Conservation (phyloP, 2,113 vertebrate species). For the Cyphomyrus plagiostoma region DNA sequence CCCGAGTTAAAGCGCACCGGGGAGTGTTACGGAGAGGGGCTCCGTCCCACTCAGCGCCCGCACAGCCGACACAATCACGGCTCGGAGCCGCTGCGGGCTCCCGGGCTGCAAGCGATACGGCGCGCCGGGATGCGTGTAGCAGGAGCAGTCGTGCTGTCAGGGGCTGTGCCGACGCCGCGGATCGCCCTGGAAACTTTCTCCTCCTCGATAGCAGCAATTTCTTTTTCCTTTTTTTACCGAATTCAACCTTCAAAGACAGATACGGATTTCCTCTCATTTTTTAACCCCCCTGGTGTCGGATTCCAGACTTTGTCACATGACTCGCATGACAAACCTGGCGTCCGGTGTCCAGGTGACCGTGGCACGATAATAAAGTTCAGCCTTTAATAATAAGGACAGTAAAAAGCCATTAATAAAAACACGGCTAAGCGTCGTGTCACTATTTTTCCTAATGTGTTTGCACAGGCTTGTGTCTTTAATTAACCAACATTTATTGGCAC, state of each 20-base stretch:
- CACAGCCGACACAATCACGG: not conserved
- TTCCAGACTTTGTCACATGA: constrained; percentile 27
- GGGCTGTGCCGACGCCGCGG: not conserved
- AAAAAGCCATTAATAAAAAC: not conserved
- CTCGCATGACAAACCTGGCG: constrained; percentile 8
- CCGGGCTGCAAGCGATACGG: not conserved
- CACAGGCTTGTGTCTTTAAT: constrained; percentile 4
- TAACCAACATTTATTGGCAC: constrained; percentile 16
- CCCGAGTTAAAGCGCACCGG: not conserved
- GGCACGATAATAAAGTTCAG: not conserved
- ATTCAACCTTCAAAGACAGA: constrained; percentile 20
- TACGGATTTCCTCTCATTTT: constrained; percentile 17
- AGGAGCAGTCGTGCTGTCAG: not conserved
- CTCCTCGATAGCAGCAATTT: constrained; percentile 13
- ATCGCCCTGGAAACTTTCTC: constrained; percentile 14
- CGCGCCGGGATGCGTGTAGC: not conserved
- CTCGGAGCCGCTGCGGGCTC: not conserved
- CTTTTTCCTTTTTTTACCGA: constrained; percentile 7
- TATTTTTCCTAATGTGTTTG: constrained; percentile 9
- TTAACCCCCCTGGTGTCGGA: constrained; percentile 21
- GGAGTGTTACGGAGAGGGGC: not conserved
- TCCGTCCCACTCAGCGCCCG: not conserved
- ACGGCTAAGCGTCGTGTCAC: not conserved
- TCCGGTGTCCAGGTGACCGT: constrained; percentile 18
- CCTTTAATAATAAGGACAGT: not conserved